These are phyloP conservation scores for Prionchulus punctatus DNA, from an alignment of 2,888 invertebrate species.

Conservation along the genomic window DNA sequence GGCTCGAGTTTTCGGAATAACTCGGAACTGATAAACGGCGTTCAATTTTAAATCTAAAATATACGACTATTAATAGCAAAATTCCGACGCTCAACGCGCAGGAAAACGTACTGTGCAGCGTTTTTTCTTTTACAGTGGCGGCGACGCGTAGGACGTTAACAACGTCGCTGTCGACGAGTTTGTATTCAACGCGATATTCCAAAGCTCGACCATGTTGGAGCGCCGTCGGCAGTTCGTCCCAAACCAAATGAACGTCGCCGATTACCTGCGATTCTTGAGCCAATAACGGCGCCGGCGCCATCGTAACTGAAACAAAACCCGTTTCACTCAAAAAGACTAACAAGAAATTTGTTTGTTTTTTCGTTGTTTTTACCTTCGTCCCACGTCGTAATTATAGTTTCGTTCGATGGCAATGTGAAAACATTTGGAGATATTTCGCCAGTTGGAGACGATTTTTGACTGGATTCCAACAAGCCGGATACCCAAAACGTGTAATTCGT, in stretches of 20 bases:
- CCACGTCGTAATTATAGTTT: background rate
- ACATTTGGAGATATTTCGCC: background rate
- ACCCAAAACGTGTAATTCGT: slow-evolving; percentile 6
- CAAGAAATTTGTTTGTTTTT: too few species aligned
- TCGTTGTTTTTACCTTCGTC: too few species aligned
- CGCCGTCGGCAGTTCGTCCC: background rate
- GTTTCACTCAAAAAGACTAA: too few species aligned
- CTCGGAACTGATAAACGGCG: slow-evolving; percentile 1
- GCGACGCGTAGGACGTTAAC: too few species aligned
- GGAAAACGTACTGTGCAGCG: too few species aligned
- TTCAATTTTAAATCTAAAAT: slow-evolving; percentile 5
- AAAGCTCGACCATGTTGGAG: background rate
- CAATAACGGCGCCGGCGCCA: background rate
- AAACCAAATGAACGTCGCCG: background rate
- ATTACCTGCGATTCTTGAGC: background rate
- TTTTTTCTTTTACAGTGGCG: too few species aligned
- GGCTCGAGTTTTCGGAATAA: slow-evolving; percentile 6
- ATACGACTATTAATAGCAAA: background rate
- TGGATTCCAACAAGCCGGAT: background rate
- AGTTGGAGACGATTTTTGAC: too few species aligned
- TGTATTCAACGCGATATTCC: background rate
- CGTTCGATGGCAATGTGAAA: background rate
- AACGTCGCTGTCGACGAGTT: too few species aligned
- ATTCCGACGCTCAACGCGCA: too few species aligned
- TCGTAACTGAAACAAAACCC: background rate